Conservation (phyloP, 2,113 vertebrate species). For the Arenaria interpres region DNA sequence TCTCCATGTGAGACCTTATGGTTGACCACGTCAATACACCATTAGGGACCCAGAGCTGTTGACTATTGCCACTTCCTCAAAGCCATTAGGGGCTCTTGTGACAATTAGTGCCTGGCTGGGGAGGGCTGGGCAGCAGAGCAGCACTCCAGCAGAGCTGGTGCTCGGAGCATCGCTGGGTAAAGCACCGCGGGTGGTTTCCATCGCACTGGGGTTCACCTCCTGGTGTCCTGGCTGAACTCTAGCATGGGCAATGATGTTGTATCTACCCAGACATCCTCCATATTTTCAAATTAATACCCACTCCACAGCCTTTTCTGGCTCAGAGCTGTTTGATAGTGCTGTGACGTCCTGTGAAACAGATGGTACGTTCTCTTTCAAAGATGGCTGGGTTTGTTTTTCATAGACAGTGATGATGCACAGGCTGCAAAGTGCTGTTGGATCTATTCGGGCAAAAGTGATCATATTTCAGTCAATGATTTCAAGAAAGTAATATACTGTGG, state of each 20-base stretch:
- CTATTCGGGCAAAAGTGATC: background rate
- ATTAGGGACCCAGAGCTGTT: background rate
- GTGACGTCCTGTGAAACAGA: background rate
- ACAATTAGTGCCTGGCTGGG: background rate
- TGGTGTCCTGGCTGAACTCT: background rate
- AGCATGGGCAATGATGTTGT: background rate
- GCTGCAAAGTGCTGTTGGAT: background rate
- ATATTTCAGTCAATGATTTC: background rate
- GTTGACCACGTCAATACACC: background rate
- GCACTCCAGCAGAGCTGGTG: background rate
- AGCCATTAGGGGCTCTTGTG: background rate
- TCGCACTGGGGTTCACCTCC: background rate
- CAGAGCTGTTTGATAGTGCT: background rate
- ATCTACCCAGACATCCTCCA: background rate
- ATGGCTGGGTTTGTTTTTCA: background rate
- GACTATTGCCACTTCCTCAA: background rate
- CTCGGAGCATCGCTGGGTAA: background rate
- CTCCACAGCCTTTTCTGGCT: background rate
- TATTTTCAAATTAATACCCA: background rate
- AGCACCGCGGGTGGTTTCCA: background rate
- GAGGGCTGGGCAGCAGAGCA: background rate
- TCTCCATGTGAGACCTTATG: background rate
- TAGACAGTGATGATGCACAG: background rate
- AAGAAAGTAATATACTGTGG: background rate
- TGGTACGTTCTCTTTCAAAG: background rate